Base-by-base conservation (phyloP, 2,888 invertebrate genomes). In the Acleris literana region DNA sequence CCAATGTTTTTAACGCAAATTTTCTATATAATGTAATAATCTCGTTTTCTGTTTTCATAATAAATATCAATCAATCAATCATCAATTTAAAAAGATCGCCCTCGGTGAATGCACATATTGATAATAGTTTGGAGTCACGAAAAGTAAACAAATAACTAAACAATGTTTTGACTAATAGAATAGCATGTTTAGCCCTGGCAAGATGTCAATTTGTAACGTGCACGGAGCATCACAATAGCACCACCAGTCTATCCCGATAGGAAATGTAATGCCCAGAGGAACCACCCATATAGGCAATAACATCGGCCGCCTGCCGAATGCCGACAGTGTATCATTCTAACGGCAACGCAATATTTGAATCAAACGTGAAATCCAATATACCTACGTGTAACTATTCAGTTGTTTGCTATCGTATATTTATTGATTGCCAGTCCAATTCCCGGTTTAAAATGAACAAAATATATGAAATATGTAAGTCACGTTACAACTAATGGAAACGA, bases 161-260 rank as follows among this genome's bases (percentile, higher is more conserved):
- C 25, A 20, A 39, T 39, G 39, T 51, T 39, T 51, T 39, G 20
- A 7, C 16, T n/a, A 48, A 18, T 52, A 25, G 44, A 29, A 18
- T 57, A 46, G 57, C 52, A 52, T 52, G 57, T 49, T 52, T 63
- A 22, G 29, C 11, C 44, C 57, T 18, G 57, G 33, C 44, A 33
- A 33, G 53, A 29, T 33, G 46, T 64, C 58, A 53, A 64, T 58
- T 58, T 64, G 57, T 17, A 52, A 57, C 44, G 44, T 46, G 52
- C 13, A 11, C 33, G 52, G 46, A 52, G 57, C 25, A 63, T 63
- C 13, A 39, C 33, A 39, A 29, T 33, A 43, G n/a, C 29, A 52
- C 1, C n/a, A 29, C 16, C 22, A 17, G 11, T 29, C 53, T 29
- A 16, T 22, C 53, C 1, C 1, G 18, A 49, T 20, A 11, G 20